These are phyloP conservation scores for Dreissena polymorpha DNA, from an alignment of 1,140 invertebrate species.

Conservation along the genomic window DNA sequence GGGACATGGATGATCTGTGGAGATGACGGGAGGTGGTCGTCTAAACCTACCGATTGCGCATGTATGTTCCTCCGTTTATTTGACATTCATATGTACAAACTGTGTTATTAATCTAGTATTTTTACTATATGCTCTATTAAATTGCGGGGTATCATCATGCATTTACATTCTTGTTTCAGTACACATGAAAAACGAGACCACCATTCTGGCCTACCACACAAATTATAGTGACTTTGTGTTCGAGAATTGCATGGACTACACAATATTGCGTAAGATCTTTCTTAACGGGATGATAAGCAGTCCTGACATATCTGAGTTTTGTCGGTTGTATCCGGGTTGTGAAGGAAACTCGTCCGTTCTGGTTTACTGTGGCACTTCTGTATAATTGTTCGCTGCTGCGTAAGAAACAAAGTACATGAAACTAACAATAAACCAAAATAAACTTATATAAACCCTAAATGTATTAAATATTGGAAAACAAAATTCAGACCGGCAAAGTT, in stretches of 20 bases:
- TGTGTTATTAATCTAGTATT: background rate
- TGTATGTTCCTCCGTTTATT: background rate
- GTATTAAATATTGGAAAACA: too few relatives aligned
- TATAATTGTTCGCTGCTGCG: too few relatives aligned
- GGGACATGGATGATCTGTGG: conserved; percentile 1
- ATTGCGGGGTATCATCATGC: background rate
- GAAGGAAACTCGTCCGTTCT: too few relatives aligned
- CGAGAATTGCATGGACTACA: background rate
- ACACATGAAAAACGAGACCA: background rate
- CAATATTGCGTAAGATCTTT: too few relatives aligned
- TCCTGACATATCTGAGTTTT: too few relatives aligned
- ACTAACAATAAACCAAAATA: too few relatives aligned
- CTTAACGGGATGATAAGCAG: too few relatives aligned
- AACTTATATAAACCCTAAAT: too few relatives aligned
- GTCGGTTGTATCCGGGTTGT: too few relatives aligned
- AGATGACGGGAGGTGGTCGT: conserved; percentile 4
- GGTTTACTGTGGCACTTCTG: too few relatives aligned
- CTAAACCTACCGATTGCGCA: background rate
- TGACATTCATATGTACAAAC: background rate
- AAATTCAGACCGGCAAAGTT: too few relatives aligned
- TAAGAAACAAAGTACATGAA: too few relatives aligned
- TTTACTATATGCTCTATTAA: background rate
- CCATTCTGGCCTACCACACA: background rate
- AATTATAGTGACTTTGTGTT: background rate
- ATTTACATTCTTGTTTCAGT: background rate